These are phyloP conservation scores for Falco novaeseelandiae DNA, from an alignment of 2,797 vertebrate genomes.

Conservation along the genomic window DNA sequence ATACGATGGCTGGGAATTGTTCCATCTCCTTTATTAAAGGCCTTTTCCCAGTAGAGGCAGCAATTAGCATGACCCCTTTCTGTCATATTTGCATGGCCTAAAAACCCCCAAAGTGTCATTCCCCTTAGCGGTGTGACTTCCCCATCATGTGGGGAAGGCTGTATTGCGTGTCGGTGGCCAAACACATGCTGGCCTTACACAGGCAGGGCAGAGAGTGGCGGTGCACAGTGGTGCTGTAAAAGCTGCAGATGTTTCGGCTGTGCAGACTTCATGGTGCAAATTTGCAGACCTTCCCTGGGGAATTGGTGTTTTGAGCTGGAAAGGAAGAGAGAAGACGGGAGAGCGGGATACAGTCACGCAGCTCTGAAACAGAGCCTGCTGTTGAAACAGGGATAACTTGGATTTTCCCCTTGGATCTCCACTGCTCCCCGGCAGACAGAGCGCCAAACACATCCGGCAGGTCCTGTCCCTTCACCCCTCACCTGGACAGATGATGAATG, in stretches of 20 bases:
- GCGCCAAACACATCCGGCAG: background rate
- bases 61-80: background rate
- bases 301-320: background rate
- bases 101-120: background rate
- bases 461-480: background rate
- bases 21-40: background rate
- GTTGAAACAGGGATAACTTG: background rate
- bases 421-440: background rate
- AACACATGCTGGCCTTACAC: background rate
- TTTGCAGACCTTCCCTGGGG: constrained; percentile 71
- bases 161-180: background rate
- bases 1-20: background rate
- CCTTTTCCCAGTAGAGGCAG: background rate
- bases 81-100: background rate
- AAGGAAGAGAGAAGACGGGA: background rate
- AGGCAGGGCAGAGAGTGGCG: background rate
- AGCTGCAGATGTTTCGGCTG: constrained; percentile 65
- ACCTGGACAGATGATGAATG: background rate
- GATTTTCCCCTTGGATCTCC: background rate
- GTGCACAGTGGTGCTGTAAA: background rate
- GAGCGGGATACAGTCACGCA: background rate
- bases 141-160: background rate
- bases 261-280: constrained; percentile 70
- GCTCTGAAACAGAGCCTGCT: constrained; percentile 5
- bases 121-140: background rate